Conservation (phyloP, 2,797 vertebrate species). For the Carapus acus region DNA sequence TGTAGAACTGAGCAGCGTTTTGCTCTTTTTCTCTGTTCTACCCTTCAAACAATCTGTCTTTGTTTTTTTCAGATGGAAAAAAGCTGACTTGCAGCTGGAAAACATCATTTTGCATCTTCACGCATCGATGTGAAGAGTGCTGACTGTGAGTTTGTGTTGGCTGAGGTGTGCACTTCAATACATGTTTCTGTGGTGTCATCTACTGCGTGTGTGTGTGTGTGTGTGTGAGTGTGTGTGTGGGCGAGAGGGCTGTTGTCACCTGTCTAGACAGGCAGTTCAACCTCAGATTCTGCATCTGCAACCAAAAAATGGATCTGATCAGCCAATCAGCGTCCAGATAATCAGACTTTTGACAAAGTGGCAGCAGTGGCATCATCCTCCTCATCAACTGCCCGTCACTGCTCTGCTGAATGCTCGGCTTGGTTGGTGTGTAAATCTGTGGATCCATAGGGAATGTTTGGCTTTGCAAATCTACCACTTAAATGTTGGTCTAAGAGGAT, state of each 20-base stretch:
- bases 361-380: constrained; percentile 56
- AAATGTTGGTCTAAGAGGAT: constrained; percentile 1
- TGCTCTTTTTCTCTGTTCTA: constrained; percentile 14
- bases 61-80: constrained; percentile 34
- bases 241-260: not conserved
- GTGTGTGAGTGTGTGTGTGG: not conserved
- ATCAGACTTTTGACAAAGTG: constrained; percentile 40
- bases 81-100: constrained; percentile 21
- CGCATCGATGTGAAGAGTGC: constrained; percentile 9
- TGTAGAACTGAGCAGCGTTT: constrained; percentile 26
- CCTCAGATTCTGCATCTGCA: constrained; percentile 22
- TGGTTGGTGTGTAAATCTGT: no score
- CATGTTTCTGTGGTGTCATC: not conserved
- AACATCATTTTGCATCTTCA: constrained; percentile 4
- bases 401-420: constrained; percentile 7
- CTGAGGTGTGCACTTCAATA: not conserved
- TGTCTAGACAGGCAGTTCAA: constrained; percentile 17
- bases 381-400: constrained; percentile 43
- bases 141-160: not conserved
- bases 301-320: constrained; percentile 28
- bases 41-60: constrained; percentile 21
- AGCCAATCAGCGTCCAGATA: constrained; percentile 50
- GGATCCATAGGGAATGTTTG: no score
- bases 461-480: not conserved
- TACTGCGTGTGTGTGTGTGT: not conserved